Conservation (phyloP, 2,797 vertebrate species). For the Sebastes steindachneri region DNA sequence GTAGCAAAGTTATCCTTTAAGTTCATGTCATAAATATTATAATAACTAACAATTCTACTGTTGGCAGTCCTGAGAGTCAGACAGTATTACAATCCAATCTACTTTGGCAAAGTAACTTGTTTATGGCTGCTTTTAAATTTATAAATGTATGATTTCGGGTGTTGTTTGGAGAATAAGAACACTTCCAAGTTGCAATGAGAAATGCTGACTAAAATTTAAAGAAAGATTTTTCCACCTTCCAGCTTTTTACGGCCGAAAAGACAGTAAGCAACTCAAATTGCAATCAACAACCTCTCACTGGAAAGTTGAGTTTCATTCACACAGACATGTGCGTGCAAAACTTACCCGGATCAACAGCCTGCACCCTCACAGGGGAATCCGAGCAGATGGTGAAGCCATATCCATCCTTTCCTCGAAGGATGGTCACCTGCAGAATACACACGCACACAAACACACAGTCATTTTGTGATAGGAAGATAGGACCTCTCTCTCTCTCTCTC, state of each 20-base stretch:
- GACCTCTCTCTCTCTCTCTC: not conserved
- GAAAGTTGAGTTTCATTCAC: not conserved
- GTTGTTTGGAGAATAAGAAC: not conserved
- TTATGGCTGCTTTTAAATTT: not conserved
- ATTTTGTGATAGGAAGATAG: not conserved
- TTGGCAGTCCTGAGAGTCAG: not conserved
- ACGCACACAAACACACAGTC: not conserved
- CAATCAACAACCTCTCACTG: not conserved
- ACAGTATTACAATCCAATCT: not conserved
- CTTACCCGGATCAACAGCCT: conserved; percentile 93
- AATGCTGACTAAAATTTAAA: not conserved
- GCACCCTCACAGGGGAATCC: conserved; percentile 93
- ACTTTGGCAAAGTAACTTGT: not conserved
- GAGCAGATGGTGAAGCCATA: conserved; percentile 99
- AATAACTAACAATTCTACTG: not conserved
- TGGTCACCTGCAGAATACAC: conserved; percentile 86
- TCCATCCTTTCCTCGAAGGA: conserved; percentile 93
- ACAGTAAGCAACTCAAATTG: not conserved
- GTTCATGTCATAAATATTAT: not conserved
- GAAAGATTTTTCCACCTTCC: not conserved
- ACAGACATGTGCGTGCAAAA: conserved; percentile 9
- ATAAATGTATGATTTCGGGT: not conserved
- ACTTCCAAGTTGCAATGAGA: not conserved
- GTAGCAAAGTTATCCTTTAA: too few relatives aligned
- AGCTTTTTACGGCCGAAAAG: not conserved